phyloP scores from a whole-genome alignment of 1,140 invertebrate species.

The Sweltsa coloradensis region DNA sequence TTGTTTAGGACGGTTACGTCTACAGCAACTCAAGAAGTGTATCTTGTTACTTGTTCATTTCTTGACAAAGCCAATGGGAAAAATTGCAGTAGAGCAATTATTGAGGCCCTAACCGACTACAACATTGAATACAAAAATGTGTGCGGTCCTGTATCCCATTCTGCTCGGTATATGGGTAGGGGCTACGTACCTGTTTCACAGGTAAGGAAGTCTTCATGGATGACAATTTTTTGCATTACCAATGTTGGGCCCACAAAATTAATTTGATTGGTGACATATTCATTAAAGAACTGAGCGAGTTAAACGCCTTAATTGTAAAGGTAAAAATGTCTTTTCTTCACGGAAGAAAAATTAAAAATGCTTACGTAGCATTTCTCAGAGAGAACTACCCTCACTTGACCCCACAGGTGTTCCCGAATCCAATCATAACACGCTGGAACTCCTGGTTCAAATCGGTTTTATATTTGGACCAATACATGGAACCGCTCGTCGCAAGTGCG shows the following conservation, averaged over 20 bases:
- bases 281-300: not conserved
- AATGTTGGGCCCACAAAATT: conserved; percentile 10
- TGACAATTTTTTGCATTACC: conserved; percentile 1
- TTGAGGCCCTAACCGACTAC: conserved; percentile 1
- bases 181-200: not conserved
- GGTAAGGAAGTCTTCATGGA: not conserved
- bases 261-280: conserved; percentile 6
- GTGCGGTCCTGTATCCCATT: conserved; percentile 5
- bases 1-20: conserved; percentile 1
- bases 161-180: conserved; percentile 8
- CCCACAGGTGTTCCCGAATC: conserved; percentile 4
- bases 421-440: conserved; percentile 8
- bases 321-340: conserved; percentile 5
- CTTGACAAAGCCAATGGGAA: conserved; percentile 2
- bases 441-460: conserved; percentile 8
- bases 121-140: conserved; percentile 2
- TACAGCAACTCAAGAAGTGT: not conserved
- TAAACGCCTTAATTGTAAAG: conserved; percentile 3
- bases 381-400: not conserved
- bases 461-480: conserved; percentile 1
- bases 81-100: not conserved
- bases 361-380: conserved; percentile 1
- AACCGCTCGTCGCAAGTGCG: not conserved
- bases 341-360: conserved; percentile 5
- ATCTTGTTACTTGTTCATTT: not conserved